phyloP scores from a whole-genome alignment of 2,888 invertebrate species.

The Entomobrya multifasciata region DNA sequence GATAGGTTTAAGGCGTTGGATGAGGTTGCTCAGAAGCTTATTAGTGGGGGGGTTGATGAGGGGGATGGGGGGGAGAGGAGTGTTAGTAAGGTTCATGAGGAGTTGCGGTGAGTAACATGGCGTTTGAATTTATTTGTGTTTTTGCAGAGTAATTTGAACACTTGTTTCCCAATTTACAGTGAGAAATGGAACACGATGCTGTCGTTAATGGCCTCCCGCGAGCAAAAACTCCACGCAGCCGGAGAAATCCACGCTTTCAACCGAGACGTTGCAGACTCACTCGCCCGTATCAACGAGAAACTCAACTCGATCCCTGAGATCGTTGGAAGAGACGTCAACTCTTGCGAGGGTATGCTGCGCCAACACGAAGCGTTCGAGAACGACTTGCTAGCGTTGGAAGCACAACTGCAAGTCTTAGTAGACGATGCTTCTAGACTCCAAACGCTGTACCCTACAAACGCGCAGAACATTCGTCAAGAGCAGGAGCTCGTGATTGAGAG shows the following conservation, averaged over 20 bases:
- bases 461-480: conserved; percentile 92
- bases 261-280: conserved; percentile 94
- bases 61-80: neutral
- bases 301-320: conserved; percentile 91
- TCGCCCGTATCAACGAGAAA: conserved; percentile 94
- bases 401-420: conserved; percentile 93
- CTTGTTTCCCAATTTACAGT: no score
- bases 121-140: neutral
- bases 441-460: conserved; percentile 94
- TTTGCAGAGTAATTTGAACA: no score
- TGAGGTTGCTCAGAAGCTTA: conserved; percentile 85
- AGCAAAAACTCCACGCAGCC: conserved; percentile 93
- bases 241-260: conserved; percentile 99
- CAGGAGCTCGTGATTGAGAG: conserved; percentile 92
- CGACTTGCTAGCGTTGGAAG: conserved; percentile 94
- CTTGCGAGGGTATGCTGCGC: conserved; percentile 90
- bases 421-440: conserved; percentile 95
- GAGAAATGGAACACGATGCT: conserved; percentile 91
- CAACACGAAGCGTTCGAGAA: conserved; percentile 96
- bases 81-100: neutral
- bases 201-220: conserved; percentile 92
- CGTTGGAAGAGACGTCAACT: conserved; percentile 90
- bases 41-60: neutral
- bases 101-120: neutral
- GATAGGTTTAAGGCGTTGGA: conserved; percentile 95